Evolutionary conservation across 1,140 invertebrate genomes (phyloP).

Genomic region (Vanessa atalanta): DNA sequence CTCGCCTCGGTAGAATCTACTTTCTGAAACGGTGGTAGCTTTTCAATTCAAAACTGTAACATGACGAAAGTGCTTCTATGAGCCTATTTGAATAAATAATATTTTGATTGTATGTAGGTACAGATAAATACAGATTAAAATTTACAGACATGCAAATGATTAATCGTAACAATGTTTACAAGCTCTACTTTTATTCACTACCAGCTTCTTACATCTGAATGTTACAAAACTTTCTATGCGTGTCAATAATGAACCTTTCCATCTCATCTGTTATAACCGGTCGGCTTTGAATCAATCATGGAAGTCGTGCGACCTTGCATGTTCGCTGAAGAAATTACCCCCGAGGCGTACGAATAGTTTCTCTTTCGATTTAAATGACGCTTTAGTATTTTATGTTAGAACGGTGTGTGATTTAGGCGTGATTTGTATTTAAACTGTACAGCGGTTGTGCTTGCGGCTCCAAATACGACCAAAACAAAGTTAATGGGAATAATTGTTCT

Average conservation of each 20-base stretch:
- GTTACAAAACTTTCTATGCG: constrained; percentile 10
- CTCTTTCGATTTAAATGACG: constrained; percentile 19
- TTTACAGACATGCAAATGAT: no score
- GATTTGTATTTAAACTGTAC: neutral
- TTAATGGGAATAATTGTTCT: no score
- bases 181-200: neutral
- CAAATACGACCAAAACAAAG: no score
- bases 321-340: constrained; percentile 22
- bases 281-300: constrained; percentile 21
- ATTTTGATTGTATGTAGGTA: no score
- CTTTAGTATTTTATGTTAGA: neutral
- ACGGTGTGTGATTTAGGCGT: neutral
- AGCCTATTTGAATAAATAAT: no score
- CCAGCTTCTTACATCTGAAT: neutral
- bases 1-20: no score
- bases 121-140: no score
- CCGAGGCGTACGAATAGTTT: constrained; percentile 19
- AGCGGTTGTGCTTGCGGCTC: neutral
- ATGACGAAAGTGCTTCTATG: no score
- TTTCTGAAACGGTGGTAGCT: no score
- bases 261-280: constrained; percentile 16
- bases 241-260: constrained; percentile 10
- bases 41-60: no score
- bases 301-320: constrained; percentile 16
- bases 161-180: neutral